Percentiles rank a stretch among this genome's conserved stretches.
These are phyloP conservation scores for Calliopum simillimum DNA, from an alignment of 2,888 invertebrate genomes.

Conservation along the genomic window DNA sequence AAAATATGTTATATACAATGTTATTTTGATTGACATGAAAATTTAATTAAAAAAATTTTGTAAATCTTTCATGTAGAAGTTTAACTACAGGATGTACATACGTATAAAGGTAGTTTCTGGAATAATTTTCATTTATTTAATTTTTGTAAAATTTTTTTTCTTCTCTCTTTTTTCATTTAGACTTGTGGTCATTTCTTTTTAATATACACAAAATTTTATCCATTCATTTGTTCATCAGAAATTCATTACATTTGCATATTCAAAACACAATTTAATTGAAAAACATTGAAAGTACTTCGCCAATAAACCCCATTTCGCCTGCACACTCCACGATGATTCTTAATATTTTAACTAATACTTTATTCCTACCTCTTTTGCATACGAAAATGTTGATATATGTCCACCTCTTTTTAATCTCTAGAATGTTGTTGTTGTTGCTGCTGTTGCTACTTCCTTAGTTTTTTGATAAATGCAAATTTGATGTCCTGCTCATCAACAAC, in stretches of 20 bases:
- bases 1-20: too few relatives aligned
- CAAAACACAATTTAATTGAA: slow-evolving; percentile 27
- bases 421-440: background rate
- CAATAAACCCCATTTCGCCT: background rate
- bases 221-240: slow-evolving; percentile 10
- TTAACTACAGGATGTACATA: too few relatives aligned
- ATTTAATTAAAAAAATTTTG: too few relatives aligned
- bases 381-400: background rate
- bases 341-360: too few relatives aligned
- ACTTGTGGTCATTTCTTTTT: too few relatives aligned
- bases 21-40: too few relatives aligned
- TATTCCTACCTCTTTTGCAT: background rate
- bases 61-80: too few relatives aligned
- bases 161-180: too few relatives aligned
- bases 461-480: slow-evolving; percentile 29
- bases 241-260: slow-evolving; percentile 30
- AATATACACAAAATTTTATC: background rate
- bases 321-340: background rate
- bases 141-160: too few relatives aligned
- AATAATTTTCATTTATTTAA: too few relatives aligned
- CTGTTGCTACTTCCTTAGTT: slow-evolving; percentile 10
- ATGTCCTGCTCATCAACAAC: slow-evolving; percentile 24
- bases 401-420: background rate
- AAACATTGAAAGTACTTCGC: slow-evolving; percentile 15
- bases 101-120: too few relatives aligned